Evolutionary conservation across 2,113 vertebrate species (phyloP).

Genomic region (Hypocryptadius cinnamomeus): DNA sequence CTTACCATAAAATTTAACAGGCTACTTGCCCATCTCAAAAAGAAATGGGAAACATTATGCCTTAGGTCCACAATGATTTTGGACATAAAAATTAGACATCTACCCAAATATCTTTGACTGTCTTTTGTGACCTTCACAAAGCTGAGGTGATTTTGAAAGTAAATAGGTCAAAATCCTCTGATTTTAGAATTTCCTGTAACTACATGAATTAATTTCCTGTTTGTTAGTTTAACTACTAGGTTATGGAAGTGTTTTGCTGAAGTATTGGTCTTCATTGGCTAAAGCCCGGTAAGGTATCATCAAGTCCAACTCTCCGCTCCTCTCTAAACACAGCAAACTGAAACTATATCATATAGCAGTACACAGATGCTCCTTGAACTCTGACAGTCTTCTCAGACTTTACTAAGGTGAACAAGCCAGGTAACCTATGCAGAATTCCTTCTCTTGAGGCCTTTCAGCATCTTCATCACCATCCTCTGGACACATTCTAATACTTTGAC

Average conservation of each 20-base stretch:
- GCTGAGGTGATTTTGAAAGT: background rate
- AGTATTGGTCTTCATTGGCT: background rate
- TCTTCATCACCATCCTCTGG: accelerated
- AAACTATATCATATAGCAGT: background rate
- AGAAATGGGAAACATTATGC: background rate
- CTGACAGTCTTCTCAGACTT: background rate
- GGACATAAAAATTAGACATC: background rate
- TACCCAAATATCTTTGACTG: background rate
- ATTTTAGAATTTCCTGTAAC: background rate
- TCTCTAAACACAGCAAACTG: background rate
- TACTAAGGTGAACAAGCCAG: background rate
- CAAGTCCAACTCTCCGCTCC: background rate
- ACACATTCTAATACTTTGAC: too few relatives aligned
- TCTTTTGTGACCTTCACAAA: background rate
- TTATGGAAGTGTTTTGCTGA: background rate
- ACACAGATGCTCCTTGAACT: background rate
- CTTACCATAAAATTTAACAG: background rate
- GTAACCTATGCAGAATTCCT: background rate
- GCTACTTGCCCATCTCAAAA: background rate
- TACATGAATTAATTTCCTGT: background rate
- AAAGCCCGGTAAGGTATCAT: background rate
- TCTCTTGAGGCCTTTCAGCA: background rate
- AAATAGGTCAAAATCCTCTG: accelerated
- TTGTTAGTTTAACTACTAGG: background rate
- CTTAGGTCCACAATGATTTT: background rate